A percentile compares a stretch with the other conserved stretches of the same genome.
These are phyloP conservation scores for Masnerella sp. DNA, from an alignment of 2,888 invertebrate species.

Conservation along the genomic window DNA sequence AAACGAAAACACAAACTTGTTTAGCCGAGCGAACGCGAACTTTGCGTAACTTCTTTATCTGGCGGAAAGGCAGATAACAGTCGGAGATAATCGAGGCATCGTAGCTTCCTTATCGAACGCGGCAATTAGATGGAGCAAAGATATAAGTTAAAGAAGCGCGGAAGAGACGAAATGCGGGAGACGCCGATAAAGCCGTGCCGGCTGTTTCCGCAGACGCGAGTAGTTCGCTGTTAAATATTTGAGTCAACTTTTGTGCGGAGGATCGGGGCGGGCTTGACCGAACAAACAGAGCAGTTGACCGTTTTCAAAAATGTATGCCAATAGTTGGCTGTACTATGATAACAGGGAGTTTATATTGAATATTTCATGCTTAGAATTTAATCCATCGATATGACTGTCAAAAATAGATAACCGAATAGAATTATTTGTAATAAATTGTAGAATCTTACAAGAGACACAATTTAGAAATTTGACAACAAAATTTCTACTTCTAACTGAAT, in stretches of 20 bases:
- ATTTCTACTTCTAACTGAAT: no score
- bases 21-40: conserved; percentile 37
- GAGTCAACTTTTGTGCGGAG: conserved; percentile 41
- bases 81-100: conserved; percentile 46
- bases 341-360: no score
- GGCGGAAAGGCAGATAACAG: conserved; percentile 44
- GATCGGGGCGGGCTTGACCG: conserved; percentile 27
- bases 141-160: conserved; percentile 47
- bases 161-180: conserved; percentile 41
- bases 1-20: conserved; percentile 56
- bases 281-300: conserved; percentile 48
- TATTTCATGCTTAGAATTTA: no score
- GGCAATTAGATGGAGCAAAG: conserved; percentile 47
- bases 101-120: conserved; percentile 46
- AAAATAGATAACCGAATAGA: no score
- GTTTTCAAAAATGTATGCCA: no score
- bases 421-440: no score
- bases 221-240: conserved; percentile 38
- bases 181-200: conserved; percentile 24
- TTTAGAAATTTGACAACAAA: no score
- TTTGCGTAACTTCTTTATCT: conserved; percentile 56
- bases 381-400: no score
- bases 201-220: conserved; percentile 37
- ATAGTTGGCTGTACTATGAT: no score
- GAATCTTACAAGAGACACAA: no score